These are phyloP conservation scores for Malurus cyaneus DNA, from an alignment of 2,113 vertebrate species.

Conservation along the genomic window DNA sequence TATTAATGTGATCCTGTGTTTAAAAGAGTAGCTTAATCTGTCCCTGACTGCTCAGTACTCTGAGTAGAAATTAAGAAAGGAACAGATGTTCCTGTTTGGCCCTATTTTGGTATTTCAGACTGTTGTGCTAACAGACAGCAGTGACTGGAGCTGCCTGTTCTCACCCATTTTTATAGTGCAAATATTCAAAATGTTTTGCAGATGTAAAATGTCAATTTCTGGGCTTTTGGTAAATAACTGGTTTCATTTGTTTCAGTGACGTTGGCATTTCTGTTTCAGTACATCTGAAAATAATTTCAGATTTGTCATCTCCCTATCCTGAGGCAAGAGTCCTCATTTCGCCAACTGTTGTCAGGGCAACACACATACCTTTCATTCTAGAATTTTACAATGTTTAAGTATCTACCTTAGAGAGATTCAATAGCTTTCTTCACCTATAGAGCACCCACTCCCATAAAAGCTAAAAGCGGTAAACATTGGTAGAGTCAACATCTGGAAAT, in stretches of 20 bases:
- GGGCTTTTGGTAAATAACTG: neutral
- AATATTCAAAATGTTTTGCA: neutral
- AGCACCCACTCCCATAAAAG: neutral
- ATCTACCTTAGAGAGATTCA: neutral
- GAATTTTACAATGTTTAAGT: neutral
- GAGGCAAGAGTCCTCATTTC: neutral
- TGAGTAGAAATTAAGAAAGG: neutral
- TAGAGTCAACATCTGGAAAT: neutral
- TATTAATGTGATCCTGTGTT: neutral
- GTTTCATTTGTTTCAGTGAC: neutral
- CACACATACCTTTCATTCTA: neutral
- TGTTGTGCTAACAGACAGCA: neutral
- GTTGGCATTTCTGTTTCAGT: neutral
- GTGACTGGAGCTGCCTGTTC: neutral
- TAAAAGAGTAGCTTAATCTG: neutral
- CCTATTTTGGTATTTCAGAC: neutral
- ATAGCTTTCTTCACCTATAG: neutral
- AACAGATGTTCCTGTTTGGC: neutral
- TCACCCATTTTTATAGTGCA: neutral
- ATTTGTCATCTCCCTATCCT: neutral
- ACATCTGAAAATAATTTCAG: neutral
- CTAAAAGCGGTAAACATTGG: neutral
- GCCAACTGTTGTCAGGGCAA: neutral
- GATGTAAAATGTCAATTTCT: neutral
- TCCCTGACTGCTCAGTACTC: neutral